Percentiles rank a stretch among this genome's conserved stretches.
Evolutionary conservation across 2,113 vertebrate species (phyloP).

Genomic region (Gopherus flavomarginatus): DNA sequence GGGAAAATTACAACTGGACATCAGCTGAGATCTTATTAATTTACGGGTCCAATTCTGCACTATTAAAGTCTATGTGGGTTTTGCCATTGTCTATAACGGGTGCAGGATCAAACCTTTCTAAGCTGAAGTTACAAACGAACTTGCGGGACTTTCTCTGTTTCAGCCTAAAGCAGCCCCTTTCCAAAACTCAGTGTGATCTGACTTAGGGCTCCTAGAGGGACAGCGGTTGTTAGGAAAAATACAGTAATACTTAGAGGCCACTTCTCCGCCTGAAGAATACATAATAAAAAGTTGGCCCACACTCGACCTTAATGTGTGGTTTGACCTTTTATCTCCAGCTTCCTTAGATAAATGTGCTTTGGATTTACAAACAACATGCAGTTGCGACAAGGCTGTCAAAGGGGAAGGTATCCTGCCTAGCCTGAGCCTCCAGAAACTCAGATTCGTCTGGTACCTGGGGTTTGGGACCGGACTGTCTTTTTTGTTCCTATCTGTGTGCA

Average conservation of each 20-base stretch:
- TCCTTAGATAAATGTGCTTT: background rate
- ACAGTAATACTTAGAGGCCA: background rate
- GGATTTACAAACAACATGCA: background rate
- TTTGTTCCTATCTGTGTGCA: background rate
- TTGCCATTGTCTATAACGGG: background rate
- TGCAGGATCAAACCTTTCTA: background rate
- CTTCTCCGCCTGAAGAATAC: background rate
- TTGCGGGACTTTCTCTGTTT: background rate
- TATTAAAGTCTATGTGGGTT: background rate
- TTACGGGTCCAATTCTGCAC: background rate
- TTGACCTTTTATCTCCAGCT: background rate
- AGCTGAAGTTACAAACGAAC: background rate
- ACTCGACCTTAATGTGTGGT: background rate
- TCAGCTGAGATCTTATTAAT: background rate
- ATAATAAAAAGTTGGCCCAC: background rate
- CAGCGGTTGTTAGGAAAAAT: background rate
- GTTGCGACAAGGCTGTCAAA: background rate
- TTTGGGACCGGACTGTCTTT: background rate
- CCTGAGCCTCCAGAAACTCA: background rate
- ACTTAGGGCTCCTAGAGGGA: background rate
- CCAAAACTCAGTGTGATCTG: background rate
- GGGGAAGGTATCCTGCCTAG: too few species aligned
- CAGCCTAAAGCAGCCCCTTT: background rate
- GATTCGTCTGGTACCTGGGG: background rate
- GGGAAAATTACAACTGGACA: background rate